Evolutionary conservation across 2,113 vertebrate species (phyloP), one percentile per base, ranked within the genome.

Genomic region (Bucco capensis): DNA sequence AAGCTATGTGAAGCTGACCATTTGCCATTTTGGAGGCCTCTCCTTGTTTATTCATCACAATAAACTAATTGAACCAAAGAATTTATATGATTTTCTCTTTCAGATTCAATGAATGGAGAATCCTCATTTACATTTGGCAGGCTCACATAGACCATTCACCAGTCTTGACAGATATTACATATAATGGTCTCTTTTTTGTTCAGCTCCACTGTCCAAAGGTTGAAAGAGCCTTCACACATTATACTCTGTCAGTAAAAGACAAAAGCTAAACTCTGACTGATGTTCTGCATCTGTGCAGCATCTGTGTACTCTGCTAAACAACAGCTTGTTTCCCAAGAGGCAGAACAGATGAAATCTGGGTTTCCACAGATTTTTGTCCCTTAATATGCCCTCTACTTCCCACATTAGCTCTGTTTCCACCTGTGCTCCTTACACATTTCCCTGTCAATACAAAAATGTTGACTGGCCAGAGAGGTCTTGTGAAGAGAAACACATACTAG

Each of bases 101-200:
- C 44, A 78, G 57, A 92, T 30, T 81, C 54, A 89, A 86, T 62
- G 61, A 92, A 87, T 73, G 66, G 73, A 23, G n/a, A 84, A 75
- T 15, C 30, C 56, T 89, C 86, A 93, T 92, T 91, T 86, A 58
- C 85, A 84, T 88, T 88, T 86, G 91, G 75, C 81, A 95, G 46
- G 44, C 82, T 90, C 83, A 49, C 73, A 88, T 23, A 90, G 42
- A 19, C 51, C 56, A 79, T 89, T 95, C 83, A 89, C 75, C 44
- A 72, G 21, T 28, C 80, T 85, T 96, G 83, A 93, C 76, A 89
- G 80, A 92, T 77, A 91, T 46, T 78, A 19, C 46, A 67, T 62
- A 94, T 84, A 86, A 93, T 60, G 74, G 47, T 31, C 71, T 94
- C 44, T 40, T 87, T 88, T 89, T 88, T 87, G 57, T 76, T 90